Base-by-base conservation (phyloP, 1,140 invertebrate species). In the Drosophila gunungcola region DNA sequence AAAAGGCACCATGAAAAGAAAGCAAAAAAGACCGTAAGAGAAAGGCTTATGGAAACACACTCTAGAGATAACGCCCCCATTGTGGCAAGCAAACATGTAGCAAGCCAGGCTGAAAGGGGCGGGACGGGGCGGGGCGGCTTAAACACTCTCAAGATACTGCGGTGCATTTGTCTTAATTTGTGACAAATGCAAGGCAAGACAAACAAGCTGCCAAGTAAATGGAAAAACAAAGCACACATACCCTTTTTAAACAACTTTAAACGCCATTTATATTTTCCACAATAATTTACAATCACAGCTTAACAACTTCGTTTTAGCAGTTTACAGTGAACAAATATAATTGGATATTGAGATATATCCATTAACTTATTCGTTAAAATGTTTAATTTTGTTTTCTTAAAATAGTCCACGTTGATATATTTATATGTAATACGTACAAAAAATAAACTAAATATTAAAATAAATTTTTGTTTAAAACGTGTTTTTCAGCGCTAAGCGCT, bases 131-230 rank as follows among this genome's bases (percentile, higher is more conserved):
- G 27, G 25, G n/a, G 16, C 52, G 25, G 34, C 51, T 68, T 70
- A 53, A 34, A 57, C 49, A 55, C 46, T 51, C 56, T 54, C 53
- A 49, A 60, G 51, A 55, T 64, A 63, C 65, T 82, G 67, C 63
- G 55, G 46, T 88, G 83, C 79, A 83, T 76, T 86, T 86, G 75
- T 86, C 79, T 88, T 83, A 86, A 83, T 88, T 88, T 81, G 73
- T 73, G 84, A 80, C 83, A 86, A 76, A 68, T 79, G 83, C 74
- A 86, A 77, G 81, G 69, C 81, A 85, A 68, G 78, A 54, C 64
- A 63, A 73, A 73, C 62, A 68, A 56, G 42, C 55, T 42, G 61
- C 1, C 51, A 25, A 21, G 13, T 9, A 48, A 65, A 16, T 7
- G 34, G 2, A 4, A 10, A 32, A 7, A 4, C 13, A 32, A 6